A percentile compares a stretch with the other conserved stretches of the same genome.
phyloP scores from a whole-genome alignment of 2,113 vertebrate genomes.

The Centropus unirufus region DNA sequence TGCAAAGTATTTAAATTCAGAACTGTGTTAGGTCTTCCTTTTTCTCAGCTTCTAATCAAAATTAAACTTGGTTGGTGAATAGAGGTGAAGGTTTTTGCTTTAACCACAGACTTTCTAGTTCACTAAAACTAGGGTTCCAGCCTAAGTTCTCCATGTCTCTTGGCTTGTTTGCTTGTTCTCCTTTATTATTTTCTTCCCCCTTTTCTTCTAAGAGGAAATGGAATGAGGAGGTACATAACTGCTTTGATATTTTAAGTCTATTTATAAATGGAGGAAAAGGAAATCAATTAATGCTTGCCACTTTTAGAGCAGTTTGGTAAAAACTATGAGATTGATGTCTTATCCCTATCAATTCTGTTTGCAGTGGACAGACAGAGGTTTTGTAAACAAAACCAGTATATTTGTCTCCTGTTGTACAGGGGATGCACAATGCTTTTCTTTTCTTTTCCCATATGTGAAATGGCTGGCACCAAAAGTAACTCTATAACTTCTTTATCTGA shows the following conservation, averaged over 20 bases:
- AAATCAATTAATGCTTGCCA: neutral
- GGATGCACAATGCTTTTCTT: neutral
- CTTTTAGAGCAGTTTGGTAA: neutral
- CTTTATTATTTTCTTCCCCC: neutral
- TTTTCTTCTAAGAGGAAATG: neutral
- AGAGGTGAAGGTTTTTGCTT: neutral
- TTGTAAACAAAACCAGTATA: neutral
- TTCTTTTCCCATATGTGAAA: neutral
- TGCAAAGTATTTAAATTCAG: neutral
- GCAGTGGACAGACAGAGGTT: neutral
- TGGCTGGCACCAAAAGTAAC: neutral
- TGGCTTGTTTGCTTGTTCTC: neutral
- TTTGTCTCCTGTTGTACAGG: neutral
- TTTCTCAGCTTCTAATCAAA: neutral
- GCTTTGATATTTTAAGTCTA: neutral
- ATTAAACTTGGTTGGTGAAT: neutral
- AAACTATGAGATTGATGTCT: neutral
- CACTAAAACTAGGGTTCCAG: neutral
- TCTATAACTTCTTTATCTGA: neutral
- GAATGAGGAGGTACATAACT: neutral
- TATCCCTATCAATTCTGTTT: neutral
- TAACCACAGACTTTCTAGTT: neutral
- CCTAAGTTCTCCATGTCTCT: neutral
- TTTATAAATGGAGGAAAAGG: neutral
- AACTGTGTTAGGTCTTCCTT: neutral